Percentiles rank a stretch among this genome's conserved stretches.
phyloP scores from a whole-genome alignment of 2,888 invertebrate genomes.

The Graphium colonna region DNA sequence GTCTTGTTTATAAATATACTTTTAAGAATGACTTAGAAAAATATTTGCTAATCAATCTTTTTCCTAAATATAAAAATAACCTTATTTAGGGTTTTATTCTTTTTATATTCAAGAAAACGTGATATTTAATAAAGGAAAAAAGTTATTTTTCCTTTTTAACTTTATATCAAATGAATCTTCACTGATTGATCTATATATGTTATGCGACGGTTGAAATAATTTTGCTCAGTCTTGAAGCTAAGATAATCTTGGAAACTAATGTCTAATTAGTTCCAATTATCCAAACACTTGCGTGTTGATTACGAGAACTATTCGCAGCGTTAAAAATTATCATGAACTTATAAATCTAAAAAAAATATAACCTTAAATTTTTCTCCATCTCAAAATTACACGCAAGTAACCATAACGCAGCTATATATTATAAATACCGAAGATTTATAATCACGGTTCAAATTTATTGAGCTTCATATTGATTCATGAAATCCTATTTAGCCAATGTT shows the following conservation, averaged over 20 bases:
- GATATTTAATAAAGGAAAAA: neutral
- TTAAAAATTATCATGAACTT: neutral
- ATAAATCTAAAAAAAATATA: neutral
- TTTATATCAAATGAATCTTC: no score
- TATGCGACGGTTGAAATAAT: neutral
- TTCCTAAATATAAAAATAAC: no score
- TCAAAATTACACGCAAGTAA: neutral
- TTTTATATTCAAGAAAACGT: neutral
- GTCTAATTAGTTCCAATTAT: conserved; percentile 44
- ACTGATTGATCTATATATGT: neutral
- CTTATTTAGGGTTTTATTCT: no score
- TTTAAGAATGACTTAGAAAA: no score
- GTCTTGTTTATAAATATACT: no score
- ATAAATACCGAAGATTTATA: neutral
- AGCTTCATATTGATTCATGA: neutral
- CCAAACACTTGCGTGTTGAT: conserved; percentile 25
- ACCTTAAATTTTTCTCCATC: neutral
- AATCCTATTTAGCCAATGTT: neutral
- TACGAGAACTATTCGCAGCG: neutral
- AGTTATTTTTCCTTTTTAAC: neutral
- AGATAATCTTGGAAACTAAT: conserved; percentile 45
- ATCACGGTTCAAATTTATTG: neutral
- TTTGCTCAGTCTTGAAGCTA: conserved; percentile 6
- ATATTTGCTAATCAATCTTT: no score
- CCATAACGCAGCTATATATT: neutral